Evolutionary conservation across 2,113 vertebrate species (phyloP).

Genomic region (Meriones unguiculatus): DNA sequence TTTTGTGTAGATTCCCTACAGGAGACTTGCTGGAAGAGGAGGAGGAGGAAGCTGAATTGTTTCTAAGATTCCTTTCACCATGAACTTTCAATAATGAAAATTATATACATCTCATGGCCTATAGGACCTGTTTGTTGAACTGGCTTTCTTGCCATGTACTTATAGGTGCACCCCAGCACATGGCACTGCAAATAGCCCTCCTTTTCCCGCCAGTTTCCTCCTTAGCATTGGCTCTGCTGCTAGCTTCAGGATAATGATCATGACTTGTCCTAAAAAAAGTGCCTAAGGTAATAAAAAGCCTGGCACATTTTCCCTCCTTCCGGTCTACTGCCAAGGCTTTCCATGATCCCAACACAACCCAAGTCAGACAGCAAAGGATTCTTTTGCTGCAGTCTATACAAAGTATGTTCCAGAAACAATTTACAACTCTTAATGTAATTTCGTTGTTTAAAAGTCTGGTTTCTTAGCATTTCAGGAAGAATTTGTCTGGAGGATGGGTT

Average conservation of each 20-base stretch:
- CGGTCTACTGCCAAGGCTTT: background rate
- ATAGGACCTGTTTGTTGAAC: background rate
- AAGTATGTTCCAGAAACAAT: background rate
- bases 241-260: background rate
- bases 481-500: background rate
- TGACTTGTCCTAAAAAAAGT: background rate
- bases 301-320: background rate
- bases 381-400: background rate
- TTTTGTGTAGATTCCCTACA: background rate
- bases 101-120: background rate
- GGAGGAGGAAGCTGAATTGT: background rate
- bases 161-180: background rate
- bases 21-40: too few species aligned
- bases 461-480: conserved; percentile 31
- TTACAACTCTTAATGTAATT: conserved; percentile 8
- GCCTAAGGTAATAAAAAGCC: background rate
- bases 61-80: background rate
- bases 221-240: background rate
- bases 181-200: background rate
- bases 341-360: background rate
- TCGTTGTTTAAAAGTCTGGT: background rate
- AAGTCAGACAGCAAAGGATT: background rate
- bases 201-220: background rate
- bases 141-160: background rate
- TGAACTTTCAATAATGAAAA: background rate